Percentiles rank a stretch among this genome's conserved stretches.
phyloP scores from a whole-genome alignment of 2,797 vertebrate genomes.

The Acipenser transmontanus region DNA sequence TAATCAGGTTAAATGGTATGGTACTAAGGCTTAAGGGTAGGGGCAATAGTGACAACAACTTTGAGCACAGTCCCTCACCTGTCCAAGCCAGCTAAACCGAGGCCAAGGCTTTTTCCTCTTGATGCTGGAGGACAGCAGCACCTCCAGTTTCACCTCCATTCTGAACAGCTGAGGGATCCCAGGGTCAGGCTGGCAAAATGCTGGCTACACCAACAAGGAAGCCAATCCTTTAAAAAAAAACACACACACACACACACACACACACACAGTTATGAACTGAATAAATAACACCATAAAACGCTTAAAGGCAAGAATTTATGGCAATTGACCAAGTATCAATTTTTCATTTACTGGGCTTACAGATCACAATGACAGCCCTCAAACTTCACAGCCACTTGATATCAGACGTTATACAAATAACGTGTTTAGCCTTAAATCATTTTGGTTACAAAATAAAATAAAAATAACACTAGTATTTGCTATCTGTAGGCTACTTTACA shows the following conservation, averaged over 20 bases:
- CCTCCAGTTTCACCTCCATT: slow-evolving; percentile 86
- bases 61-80: slow-evolving; percentile 50
- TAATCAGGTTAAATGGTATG: no score
- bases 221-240: background rate
- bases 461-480: no score
- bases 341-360: background rate
- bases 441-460: no score
- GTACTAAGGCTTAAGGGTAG: no score
- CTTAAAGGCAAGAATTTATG: background rate
- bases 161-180: slow-evolving; percentile 6
- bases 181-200: slow-evolving; percentile 11
- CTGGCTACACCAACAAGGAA: background rate
- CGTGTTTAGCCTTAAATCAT: no score
- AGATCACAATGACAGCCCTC: no score
- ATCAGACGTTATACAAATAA: no score
- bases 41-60: background rate
- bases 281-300: background rate
- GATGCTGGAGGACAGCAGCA: slow-evolving; percentile 79
- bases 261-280: background rate
- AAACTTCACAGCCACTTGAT: no score
- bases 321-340: background rate
- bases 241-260: background rate
- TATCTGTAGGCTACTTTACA: no score
- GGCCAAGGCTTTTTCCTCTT: slow-evolving; percentile 90
- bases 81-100: slow-evolving; percentile 83